These are phyloP conservation scores for Agrotis clavis DNA, from an alignment of 2,888 invertebrate genomes.

Conservation along the genomic window DNA sequence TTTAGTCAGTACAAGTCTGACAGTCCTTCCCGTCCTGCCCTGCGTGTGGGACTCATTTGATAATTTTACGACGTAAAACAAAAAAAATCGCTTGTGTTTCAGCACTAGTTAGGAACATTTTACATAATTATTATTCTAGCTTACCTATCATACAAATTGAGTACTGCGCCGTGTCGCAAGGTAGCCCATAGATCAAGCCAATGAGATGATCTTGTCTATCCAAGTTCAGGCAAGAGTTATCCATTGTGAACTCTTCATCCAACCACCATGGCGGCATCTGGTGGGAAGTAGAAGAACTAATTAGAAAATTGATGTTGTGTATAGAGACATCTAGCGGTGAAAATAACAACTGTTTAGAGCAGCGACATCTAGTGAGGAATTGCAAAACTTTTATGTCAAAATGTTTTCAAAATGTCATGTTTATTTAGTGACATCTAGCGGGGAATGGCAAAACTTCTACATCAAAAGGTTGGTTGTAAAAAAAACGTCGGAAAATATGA, in stretches of 20 bases:
- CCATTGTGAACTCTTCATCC: constrained; percentile 83
- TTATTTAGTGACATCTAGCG: constrained; percentile 5
- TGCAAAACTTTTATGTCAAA: neutral
- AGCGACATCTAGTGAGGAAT: constrained; percentile 2
- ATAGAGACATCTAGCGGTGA: constrained; percentile 18
- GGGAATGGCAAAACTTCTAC: neutral
- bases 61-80: too few species aligned
- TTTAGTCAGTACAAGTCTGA: too few species aligned
- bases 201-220: constrained; percentile 88
- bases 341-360: neutral
- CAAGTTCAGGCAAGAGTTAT: constrained; percentile 87
- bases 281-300: constrained; percentile 34
- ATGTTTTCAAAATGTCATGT: fast-evolving
- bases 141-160: constrained; percentile 88
- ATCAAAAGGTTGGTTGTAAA: neutral
- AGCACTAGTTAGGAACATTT: too few species aligned
- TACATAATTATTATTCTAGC: too few species aligned
- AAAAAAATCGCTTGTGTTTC: too few species aligned
- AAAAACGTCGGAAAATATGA: neutral
- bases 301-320: neutral
- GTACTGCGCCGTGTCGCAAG: constrained; percentile 88
- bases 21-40: too few species aligned
- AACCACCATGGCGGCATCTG: constrained; percentile 87
- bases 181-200: constrained; percentile 87
- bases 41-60: too few species aligned